These are phyloP conservation scores for Euproctis similis DNA, from an alignment of 2,888 invertebrate species.

Conservation along the genomic window DNA sequence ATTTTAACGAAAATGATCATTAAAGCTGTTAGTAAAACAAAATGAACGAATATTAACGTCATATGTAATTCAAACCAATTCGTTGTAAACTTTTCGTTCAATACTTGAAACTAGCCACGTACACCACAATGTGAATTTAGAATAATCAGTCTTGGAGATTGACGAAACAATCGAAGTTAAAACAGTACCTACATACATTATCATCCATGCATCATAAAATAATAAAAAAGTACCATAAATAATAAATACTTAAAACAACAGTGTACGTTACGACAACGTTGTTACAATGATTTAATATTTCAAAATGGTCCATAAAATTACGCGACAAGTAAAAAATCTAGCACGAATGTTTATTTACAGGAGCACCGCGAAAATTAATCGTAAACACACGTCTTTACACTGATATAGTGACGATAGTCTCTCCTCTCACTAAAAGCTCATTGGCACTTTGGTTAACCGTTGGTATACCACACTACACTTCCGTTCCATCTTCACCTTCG, in stretches of 20 bases:
- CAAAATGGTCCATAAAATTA: conserved; percentile 67
- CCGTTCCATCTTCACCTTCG: conserved; percentile 92
- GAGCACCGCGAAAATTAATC: conserved; percentile 66
- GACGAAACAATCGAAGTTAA: conserved; percentile 44
- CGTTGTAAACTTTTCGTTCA: not conserved
- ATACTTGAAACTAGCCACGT: conserved; percentile 14
- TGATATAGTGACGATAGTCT: conserved; percentile 26
- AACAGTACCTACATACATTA: conserved; percentile 24
- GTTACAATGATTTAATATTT: conserved; percentile 25
- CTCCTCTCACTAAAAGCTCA: conserved; percentile 57
- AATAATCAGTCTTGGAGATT: conserved; percentile 71
- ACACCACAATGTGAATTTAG: conserved; percentile 52
- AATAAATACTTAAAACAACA: conserved; percentile 67
- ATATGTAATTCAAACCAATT: not conserved
- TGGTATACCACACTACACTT: conserved; percentile 79
- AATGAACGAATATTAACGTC: no score
- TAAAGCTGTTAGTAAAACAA: not conserved
- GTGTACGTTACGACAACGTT: conserved; percentile 20
- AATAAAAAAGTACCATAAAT: conserved; percentile 38
- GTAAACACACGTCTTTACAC: conserved; percentile 26
- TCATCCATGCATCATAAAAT: no score
- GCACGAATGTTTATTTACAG: conserved; percentile 68
- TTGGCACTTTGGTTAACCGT: conserved; percentile 64
- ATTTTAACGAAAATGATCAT: no score
- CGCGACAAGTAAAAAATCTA: conserved; percentile 72